A percentile compares a stretch with the other conserved stretches of the same genome.
Conservation (phyloP, 1,140 invertebrate species). For the Daktulosphaira vitifoliae region DNA sequence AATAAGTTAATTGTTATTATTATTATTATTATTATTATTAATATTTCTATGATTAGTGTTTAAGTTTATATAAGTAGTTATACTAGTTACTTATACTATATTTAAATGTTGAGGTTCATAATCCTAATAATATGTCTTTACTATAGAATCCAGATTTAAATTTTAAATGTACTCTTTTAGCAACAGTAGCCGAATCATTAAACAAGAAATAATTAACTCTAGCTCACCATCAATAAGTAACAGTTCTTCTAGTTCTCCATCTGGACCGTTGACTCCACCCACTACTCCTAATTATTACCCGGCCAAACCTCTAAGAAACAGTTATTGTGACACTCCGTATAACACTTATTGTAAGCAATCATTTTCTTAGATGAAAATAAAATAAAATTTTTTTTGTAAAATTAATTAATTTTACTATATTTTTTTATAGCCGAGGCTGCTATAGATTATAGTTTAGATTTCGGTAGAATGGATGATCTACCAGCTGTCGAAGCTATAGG, state of each 20-base stretch:
- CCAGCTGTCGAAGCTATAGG: slow-evolving; percentile 9
- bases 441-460: slow-evolving; percentile 17
- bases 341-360: not conserved
- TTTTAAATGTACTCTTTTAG: no score
- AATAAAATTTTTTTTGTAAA: not conserved
- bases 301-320: not conserved
- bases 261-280: slow-evolving; percentile 34
- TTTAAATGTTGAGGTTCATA: no score
- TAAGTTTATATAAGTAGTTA: no score
- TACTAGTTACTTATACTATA: no score
- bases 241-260: slow-evolving; percentile 9
- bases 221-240: slow-evolving; percentile 6
- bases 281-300: slow-evolving; percentile 33
- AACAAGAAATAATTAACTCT: slow-evolving; percentile 16
- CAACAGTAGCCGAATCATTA: slow-evolving; percentile 17
- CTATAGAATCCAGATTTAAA: no score
- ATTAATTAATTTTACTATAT: not conserved
- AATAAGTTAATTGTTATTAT: no score
- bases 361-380: not conserved
- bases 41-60: no score
- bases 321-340: not conserved
- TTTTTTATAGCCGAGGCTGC: not conserved
- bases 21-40: no score
- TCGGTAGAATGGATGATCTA: slow-evolving; percentile 26
- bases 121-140: no score